phyloP scores from a whole-genome alignment of 2,797 vertebrate species.

The Limnodromus scolopaceus region DNA sequence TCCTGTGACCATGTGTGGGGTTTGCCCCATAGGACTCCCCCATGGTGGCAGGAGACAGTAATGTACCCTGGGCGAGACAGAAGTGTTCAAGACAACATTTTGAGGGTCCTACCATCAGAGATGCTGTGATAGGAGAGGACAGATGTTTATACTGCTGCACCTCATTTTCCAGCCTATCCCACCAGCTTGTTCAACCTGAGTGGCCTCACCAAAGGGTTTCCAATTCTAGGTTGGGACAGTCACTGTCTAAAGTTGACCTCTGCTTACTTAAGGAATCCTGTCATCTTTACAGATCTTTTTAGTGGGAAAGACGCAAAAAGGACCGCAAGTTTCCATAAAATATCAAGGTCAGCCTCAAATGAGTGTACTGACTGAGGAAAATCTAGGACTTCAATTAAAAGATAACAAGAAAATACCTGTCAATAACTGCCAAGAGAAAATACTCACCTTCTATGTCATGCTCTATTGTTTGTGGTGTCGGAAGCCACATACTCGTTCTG shows the following conservation, averaged over 20 bases:
- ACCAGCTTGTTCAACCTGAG: background rate
- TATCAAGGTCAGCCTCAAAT: background rate
- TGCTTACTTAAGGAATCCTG: background rate
- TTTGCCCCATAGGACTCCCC: background rate
- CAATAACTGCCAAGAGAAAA: background rate
- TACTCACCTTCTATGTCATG: background rate
- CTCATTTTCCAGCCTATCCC: background rate
- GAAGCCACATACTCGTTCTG: background rate
- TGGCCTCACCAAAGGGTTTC: background rate
- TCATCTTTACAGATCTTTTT: background rate
- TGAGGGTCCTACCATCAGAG: background rate
- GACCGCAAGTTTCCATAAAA: background rate
- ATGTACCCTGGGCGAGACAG: background rate
- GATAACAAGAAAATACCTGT: background rate
- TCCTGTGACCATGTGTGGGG: rapidly evolving
- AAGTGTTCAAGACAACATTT: background rate
- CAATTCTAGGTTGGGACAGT: background rate
- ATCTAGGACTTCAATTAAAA: background rate
- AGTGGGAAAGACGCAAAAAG: background rate
- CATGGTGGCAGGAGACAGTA: background rate
- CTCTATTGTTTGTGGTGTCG: background rate
- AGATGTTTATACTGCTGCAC: background rate
- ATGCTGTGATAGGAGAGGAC: background rate
- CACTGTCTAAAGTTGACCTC: background rate
- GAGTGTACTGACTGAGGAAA: background rate